phyloP scores from a whole-genome alignment of 2,113 vertebrate species.

The Xyrauchen texanus region DNA sequence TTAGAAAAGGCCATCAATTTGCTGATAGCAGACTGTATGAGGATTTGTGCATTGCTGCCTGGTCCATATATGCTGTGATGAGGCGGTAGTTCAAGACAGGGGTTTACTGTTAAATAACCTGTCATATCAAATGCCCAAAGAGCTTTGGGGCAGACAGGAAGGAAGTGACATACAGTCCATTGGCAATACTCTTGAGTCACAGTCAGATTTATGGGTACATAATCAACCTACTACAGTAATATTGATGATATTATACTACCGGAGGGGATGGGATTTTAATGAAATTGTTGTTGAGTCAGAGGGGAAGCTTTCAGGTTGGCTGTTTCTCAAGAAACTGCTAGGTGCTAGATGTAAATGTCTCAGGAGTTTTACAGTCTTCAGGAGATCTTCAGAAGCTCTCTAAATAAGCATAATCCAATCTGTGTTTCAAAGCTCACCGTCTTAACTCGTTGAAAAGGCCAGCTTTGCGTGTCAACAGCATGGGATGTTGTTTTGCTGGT shows the following conservation, averaged over 20 bases:
- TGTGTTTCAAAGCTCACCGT: not conserved
- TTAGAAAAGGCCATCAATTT: conserved; percentile 64
- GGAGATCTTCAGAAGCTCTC: not conserved
- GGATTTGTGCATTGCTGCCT: conserved; percentile 60
- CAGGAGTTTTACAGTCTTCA: not conserved
- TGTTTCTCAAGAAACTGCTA: not conserved
- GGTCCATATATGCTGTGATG: conserved; percentile 6
- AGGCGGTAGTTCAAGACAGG: conserved; percentile 8
- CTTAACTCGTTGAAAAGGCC: too few species aligned
- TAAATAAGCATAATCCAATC: not conserved
- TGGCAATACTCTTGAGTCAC: conserved; percentile 14
- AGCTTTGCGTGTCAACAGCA: too few species aligned
- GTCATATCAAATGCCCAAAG: conserved; percentile 4
- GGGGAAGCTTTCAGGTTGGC: not conserved
- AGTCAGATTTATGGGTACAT: conserved; percentile 5
- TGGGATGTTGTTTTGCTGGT: too few species aligned
- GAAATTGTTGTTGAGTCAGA: not conserved
- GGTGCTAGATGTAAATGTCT: not conserved
- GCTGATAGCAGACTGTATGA: conserved; percentile 57
- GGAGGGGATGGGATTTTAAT: not conserved
- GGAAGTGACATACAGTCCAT: conserved; percentile 18
- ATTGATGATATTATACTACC: not conserved
- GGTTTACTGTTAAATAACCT: conserved; percentile 10
- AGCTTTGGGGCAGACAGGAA: conserved; percentile 19
- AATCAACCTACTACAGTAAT: conserved; percentile 6